These are phyloP conservation scores for Agrotis puta DNA, from an alignment of 2,888 invertebrate species.

Conservation along the genomic window DNA sequence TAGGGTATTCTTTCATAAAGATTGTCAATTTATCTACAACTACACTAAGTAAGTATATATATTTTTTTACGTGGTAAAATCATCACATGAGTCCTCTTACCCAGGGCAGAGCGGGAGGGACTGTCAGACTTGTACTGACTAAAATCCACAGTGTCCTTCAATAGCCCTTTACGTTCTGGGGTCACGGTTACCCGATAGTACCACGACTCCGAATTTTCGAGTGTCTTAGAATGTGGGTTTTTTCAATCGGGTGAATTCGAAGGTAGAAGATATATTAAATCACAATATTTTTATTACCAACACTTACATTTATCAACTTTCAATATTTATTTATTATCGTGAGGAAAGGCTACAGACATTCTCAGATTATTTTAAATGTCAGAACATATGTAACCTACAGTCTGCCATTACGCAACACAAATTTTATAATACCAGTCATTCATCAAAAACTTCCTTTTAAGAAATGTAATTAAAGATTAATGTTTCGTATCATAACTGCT, in stretches of 20 bases:
- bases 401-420: conserved; percentile 22
- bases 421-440: conserved; percentile 29
- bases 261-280: neutral
- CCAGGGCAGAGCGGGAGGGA: too few relatives aligned
- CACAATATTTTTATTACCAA: neutral
- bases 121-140: too few relatives aligned
- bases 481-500: conserved; percentile 13
- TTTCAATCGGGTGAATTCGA: neutral
- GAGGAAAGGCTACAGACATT: conserved; percentile 4
- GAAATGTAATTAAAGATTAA: conserved; percentile 32
- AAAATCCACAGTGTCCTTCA: too few relatives aligned
- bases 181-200: too few relatives aligned
- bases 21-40: neutral
- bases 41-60: too few relatives aligned
- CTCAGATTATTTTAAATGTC: conserved; percentile 23
- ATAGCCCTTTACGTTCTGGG: too few relatives aligned
- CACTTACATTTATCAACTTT: neutral
- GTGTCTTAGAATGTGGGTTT: neutral
- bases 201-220: too few relatives aligned
- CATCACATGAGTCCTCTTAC: too few relatives aligned
- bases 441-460: conserved; percentile 26
- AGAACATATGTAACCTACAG: conserved; percentile 10
- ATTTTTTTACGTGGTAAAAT: too few relatives aligned
- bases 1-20: neutral
- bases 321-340: neutral